These are phyloP conservation scores for Ciconia stormi DNA, from an alignment of 2,113 vertebrate genomes.

Conservation along the genomic window DNA sequence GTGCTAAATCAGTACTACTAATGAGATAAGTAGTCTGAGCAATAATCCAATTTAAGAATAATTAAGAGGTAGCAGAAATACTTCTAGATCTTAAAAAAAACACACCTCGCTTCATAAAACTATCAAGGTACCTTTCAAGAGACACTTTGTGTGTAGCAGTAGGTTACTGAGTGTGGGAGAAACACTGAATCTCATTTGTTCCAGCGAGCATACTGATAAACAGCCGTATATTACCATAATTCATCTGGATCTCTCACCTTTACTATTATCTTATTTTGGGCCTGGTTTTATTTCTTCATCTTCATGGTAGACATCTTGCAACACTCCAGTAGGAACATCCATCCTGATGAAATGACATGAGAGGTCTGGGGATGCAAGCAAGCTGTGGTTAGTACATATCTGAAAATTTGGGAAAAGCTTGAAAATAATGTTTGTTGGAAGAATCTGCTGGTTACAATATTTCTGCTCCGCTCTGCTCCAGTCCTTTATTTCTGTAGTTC, in stretches of 20 bases:
- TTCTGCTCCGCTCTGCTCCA: neutral
- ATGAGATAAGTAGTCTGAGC: neutral
- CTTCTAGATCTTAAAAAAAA: neutral
- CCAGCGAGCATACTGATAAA: neutral
- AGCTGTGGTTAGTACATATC: neutral
- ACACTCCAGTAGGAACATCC: neutral
- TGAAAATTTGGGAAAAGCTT: neutral
- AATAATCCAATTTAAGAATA: neutral
- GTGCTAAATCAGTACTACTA: neutral
- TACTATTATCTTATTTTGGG: neutral
- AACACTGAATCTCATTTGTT: neutral
- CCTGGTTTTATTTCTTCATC: neutral
- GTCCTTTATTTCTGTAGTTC: neutral
- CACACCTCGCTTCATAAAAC: accelerated
- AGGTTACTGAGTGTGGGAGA: neutral
- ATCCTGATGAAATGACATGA: neutral
- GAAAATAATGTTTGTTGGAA: neutral
- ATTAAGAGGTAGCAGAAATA: neutral
- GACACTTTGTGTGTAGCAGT: neutral
- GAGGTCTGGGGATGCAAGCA: neutral
- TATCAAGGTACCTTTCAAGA: neutral
- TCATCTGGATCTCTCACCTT: neutral
- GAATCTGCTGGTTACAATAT: neutral
- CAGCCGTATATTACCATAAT: neutral
- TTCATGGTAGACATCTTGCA: neutral